Evolutionary conservation across 2,888 invertebrate species (phyloP).

Genomic region (Lasius fuliginosus): DNA sequence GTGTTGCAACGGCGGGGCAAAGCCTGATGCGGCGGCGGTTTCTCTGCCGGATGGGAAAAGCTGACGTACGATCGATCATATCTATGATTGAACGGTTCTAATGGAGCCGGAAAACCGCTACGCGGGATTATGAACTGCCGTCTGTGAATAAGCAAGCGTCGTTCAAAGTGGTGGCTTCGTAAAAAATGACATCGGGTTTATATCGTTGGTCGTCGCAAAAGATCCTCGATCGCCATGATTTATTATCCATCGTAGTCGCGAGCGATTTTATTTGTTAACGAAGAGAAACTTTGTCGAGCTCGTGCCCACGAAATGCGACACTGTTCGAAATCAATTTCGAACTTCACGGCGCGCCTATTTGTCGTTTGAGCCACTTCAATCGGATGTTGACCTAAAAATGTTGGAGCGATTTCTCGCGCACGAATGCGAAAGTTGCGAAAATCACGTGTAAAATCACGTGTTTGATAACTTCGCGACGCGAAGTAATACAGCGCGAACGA

Average conservation of each 20-base stretch:
- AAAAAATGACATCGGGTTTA: conserved; percentile 23
- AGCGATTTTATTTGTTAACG: conserved; percentile 43
- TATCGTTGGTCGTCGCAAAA: conserved; percentile 1
- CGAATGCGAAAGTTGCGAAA: conserved; percentile 11
- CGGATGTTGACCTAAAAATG: conserved; percentile 15
- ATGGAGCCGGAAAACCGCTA: conserved; percentile 50
- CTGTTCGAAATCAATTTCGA: conserved; percentile 25
- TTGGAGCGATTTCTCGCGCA: background rate
- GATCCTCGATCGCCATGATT: conserved; percentile 30
- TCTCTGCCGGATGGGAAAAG: conserved; percentile 45
- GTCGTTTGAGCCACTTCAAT: conserved; percentile 1
- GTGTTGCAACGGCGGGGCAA: conserved; percentile 39
- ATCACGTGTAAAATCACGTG: conserved; percentile 42
- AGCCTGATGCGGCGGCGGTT: conserved; percentile 39
- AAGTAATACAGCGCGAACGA: conserved; percentile 42
- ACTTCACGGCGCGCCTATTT: background rate
- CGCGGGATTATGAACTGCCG: conserved; percentile 33
- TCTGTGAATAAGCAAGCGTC: conserved; percentile 56
- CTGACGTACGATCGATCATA: conserved; percentile 62
- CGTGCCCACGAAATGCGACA: conserved; percentile 7
- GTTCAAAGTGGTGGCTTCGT: conserved; percentile 25
- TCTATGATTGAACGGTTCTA: conserved; percentile 56
- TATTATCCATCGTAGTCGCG: conserved; percentile 11
- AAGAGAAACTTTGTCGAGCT: background rate
- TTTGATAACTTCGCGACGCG: conserved; percentile 40